Conservation (phyloP, 1,140 invertebrate genomes). For the Cotesia glomerata region DNA sequence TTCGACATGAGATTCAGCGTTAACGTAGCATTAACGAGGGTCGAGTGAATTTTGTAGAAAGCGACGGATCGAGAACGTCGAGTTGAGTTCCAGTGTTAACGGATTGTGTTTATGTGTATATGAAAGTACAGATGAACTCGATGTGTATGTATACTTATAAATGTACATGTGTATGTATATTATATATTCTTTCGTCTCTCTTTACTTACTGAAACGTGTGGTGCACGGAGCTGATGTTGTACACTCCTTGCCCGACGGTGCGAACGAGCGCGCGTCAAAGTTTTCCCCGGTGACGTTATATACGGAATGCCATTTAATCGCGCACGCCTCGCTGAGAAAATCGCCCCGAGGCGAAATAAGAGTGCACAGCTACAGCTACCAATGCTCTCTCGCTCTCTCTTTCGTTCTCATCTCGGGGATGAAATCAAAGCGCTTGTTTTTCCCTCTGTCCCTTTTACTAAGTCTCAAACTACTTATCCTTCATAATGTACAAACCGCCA, state of each 20-base stretch:
- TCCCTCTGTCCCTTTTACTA: not conserved
- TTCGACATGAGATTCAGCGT: not conserved
- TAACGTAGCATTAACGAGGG: conserved; percentile 20
- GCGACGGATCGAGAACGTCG: conserved; percentile 7
- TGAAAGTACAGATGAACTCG: too few species aligned
- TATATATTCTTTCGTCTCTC: not conserved
- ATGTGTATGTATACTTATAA: too few species aligned
- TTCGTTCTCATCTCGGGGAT: not conserved
- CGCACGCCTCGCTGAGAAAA: conserved; percentile 17
- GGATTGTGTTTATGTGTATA: too few species aligned
- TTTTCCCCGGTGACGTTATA: conserved; percentile 24
- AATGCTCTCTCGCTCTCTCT: not conserved
- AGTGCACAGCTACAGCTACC: conserved; percentile 25
- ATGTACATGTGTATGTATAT: not conserved
- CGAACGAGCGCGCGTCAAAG: conserved; percentile 33
- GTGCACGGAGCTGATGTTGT: conserved; percentile 23
- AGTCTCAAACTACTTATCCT: too few species aligned
- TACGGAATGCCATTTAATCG: conserved; percentile 26
- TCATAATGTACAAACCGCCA: too few species aligned
- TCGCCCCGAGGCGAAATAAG: conserved; percentile 2
- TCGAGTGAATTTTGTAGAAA: conserved; percentile 13
- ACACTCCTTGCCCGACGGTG: conserved; percentile 35
- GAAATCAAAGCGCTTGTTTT: not conserved
- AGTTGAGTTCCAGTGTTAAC: too few species aligned
- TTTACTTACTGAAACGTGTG: not conserved